These are phyloP conservation scores for Anhinga anhinga DNA, from an alignment of 2,113 vertebrate genomes.

Conservation along the genomic window DNA sequence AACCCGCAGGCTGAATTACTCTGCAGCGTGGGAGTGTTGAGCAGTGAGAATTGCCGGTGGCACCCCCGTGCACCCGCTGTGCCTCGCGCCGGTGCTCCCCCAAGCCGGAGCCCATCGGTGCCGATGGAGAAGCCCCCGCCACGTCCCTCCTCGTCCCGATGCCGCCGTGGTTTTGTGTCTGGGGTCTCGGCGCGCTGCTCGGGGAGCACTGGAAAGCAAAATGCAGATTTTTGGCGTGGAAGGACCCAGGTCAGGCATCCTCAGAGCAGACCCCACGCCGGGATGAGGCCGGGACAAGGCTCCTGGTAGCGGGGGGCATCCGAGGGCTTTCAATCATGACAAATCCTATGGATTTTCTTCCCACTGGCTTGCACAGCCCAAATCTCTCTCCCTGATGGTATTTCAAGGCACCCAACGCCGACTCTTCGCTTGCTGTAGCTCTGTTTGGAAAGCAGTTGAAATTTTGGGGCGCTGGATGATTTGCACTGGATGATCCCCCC, in stretches of 20 bases:
- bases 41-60: background rate
- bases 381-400: background rate
- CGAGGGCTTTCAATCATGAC: accelerated
- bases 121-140: background rate
- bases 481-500: background rate
- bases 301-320: background rate
- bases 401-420: accelerated
- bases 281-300: background rate
- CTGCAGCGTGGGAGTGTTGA: accelerated
- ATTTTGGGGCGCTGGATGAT: background rate
- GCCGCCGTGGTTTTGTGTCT: accelerated
- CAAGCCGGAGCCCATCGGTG: background rate
- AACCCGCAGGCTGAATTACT: background rate
- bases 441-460: background rate
- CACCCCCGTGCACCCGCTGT: background rate
- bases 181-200: accelerated
- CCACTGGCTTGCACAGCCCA: background rate
- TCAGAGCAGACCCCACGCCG: accelerated
- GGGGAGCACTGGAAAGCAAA: background rate
- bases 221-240: background rate
- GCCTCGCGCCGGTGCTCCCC: accelerated
- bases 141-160: accelerated
- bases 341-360: background rate
- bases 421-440: accelerated
- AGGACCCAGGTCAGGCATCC: background rate